Conservation (phyloP, 2,888 invertebrate genomes). For the Tetragonisca angustula region DNA sequence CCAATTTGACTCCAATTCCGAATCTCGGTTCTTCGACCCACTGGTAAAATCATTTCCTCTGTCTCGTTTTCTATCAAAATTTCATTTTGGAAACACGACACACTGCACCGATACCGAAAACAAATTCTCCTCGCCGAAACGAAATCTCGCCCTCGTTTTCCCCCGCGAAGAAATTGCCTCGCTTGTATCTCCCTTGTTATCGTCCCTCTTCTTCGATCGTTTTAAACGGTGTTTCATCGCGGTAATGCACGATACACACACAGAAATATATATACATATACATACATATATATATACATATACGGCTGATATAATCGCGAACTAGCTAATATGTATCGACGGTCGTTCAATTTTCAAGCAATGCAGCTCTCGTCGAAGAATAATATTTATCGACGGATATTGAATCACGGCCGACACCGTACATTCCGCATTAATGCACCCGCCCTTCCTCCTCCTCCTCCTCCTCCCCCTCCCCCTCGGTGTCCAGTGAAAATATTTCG, state of each 20-base stretch:
- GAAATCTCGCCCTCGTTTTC: neutral
- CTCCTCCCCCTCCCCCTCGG: neutral
- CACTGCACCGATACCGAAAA: neutral
- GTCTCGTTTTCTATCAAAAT: neutral
- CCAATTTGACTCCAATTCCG: neutral
- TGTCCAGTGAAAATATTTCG: slow-evolving; percentile 55
- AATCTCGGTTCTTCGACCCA: neutral
- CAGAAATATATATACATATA: neutral
- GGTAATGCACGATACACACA: neutral
- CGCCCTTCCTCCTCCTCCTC: no score
- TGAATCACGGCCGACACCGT: slow-evolving; percentile 43
- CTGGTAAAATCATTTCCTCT: neutral
- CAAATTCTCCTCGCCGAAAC: neutral
- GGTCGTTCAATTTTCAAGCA: slow-evolving; percentile 44
- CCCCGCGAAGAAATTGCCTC: neutral
- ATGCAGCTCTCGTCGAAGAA: slow-evolving; percentile 41
- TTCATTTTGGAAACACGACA: neutral
- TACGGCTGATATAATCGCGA: neutral
- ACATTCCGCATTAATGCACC: slow-evolving; percentile 48
- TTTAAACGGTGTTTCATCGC: neutral
- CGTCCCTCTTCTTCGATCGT: no score
- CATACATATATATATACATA: no score
- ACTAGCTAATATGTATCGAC: slow-evolving; percentile 30
- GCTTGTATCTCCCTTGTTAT: neutral
- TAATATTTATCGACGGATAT: slow-evolving; percentile 61